These are phyloP conservation scores for Solenopsis invicta DNA, from an alignment of 1,140 invertebrate species.

Conservation along the genomic window DNA sequence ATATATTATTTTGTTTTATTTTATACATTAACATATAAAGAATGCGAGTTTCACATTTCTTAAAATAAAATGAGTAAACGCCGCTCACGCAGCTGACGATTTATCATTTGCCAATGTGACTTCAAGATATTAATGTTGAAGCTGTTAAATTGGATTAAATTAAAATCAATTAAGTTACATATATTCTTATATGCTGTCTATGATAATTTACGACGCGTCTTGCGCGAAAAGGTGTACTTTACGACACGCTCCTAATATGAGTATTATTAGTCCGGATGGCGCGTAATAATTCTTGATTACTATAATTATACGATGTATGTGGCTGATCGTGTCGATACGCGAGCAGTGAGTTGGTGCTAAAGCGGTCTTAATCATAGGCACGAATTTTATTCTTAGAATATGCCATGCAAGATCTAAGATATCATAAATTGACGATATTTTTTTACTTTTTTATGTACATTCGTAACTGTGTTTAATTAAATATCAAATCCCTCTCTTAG, in stretches of 20 bases:
- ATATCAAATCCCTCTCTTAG: neutral
- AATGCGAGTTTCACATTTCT: neutral
- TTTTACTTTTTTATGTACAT: neutral
- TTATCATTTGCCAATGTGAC: neutral
- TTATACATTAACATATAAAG: neutral
- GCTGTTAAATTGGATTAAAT: constrained; percentile 54
- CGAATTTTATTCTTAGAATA: constrained; percentile 21
- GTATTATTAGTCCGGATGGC: constrained; percentile 38
- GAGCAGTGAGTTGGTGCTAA: constrained; percentile 28
- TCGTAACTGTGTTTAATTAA: neutral
- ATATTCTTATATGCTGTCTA: constrained; percentile 12
- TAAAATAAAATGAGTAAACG: neutral
- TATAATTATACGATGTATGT: constrained; percentile 51
- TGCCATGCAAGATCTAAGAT: neutral
- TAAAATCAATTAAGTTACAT: constrained; percentile 46
- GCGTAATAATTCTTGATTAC: constrained; percentile 60
- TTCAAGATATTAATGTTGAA: constrained; percentile 6
- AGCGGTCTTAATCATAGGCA: constrained; percentile 17
- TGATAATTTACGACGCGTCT: constrained; percentile 33
- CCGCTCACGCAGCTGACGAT: neutral
- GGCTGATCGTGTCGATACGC: constrained; percentile 16
- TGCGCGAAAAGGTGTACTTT: constrained; percentile 41
- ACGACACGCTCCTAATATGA: constrained; percentile 50
- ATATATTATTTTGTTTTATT: neutral
- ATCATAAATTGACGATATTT: constrained; percentile 6